Evolutionary conservation across 2,113 vertebrate genomes (phyloP), one percentile per base, ranked within the genome.

Genomic region (Crotophaga sulcirostris): DNA sequence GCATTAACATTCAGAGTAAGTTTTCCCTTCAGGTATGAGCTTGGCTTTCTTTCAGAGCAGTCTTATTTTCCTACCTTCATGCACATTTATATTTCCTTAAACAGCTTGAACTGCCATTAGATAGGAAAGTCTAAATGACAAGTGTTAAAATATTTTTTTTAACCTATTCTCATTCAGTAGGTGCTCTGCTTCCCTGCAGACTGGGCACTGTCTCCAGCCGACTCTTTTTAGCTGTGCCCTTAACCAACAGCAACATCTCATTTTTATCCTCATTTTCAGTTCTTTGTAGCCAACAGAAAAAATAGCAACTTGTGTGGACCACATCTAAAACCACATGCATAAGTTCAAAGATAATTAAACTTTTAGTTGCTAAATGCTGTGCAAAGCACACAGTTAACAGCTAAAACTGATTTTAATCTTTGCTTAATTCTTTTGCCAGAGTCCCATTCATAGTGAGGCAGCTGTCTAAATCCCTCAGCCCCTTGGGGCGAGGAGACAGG

Each of bases 371-470:
- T 94, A 93, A 97, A 94, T 90, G 92, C 88, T 96, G 93, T 86
- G 92, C 92, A 93, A 95, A 97, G 93, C 92, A 86, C 79, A 90
- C 91, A 89, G 92, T 91, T 91, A 96, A 94, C 85, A 94, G 88
- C 93, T 95, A 97, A 93, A 97, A 93, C 76, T 93, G 96, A 96
- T 97, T 96, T 91, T 97, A 96, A 96, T 96, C 96, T 96, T 88
- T 93, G 82, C 95, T 97, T 96, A 96, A 96, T 96, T 96, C 96
- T 93, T 93, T 80, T 96, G 95, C 96, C 96, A 95, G 95, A 96
- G 87, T 67, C 90, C 75, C 94, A 94, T 97, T 95, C 87, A 80
- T 7, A 81, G 75, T 21, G 82, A 95, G 75, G 87, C 93, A 96
- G 93, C 94, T 96, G 96, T 94, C 85, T 96, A 97, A 96, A 90